These are phyloP conservation scores for Leptinotarsa lineolata DNA, from an alignment of 1,140 invertebrate genomes.

Conservation along the genomic window DNA sequence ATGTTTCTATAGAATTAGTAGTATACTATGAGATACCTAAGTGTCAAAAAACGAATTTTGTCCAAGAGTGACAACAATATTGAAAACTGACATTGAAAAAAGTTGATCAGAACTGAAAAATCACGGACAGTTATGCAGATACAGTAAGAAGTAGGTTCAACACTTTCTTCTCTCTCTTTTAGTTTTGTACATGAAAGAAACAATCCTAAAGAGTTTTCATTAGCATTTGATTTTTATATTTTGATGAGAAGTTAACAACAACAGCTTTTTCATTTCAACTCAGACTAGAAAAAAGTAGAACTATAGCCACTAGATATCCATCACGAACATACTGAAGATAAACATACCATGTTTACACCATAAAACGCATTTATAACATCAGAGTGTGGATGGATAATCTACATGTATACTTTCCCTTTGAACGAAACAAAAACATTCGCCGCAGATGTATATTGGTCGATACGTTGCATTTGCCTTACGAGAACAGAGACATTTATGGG, in stretches of 20 bases:
- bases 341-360: not conserved
- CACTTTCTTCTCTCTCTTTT: not conserved
- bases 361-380: not conserved
- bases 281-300: not conserved
- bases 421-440: not conserved
- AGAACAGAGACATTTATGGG: not conserved
- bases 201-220: not conserved
- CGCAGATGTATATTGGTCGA: not conserved
- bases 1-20: no score
- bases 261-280: not conserved
- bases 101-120: no score
- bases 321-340: not conserved
- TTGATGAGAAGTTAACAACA: not conserved
- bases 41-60: no score
- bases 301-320: not conserved
- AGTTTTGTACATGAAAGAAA: not conserved
- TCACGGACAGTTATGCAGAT: no score
- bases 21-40: no score
- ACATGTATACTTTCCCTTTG: not conserved
- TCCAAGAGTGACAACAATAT: no score
- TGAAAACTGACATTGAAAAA: no score
- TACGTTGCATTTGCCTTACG: not conserved
- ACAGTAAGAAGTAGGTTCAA: no score
- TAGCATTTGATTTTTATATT: not conserved
- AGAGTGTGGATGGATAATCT: not conserved